Base-by-base conservation (phyloP, 1,140 invertebrate genomes). In the Drosophila nigromelanica region DNA sequence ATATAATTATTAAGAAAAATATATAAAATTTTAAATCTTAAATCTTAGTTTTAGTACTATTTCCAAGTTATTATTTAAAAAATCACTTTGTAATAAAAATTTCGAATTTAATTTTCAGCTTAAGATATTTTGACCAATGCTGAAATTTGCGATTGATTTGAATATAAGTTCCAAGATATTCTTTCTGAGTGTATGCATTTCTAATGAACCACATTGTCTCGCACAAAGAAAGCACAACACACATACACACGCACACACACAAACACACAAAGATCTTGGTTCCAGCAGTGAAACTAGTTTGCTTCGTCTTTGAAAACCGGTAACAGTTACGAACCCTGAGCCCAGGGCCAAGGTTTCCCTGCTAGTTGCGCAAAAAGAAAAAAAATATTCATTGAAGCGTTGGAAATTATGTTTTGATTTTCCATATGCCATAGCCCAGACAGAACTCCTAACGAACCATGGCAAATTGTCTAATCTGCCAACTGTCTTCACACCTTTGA, bases 341-440 rank as follows among this genome's bases (percentile, higher is more conserved):
- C 35, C 59, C 30, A 12, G 48, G 40, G 47, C 61, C 66, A 69
- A 69, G 58, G 71, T 42, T 61, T 76, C 47, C 21, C 47, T 27
- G 55, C 52, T 33, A 50, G 52, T 39, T n/a, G 39, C 39, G 35
- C 18, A 56, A 30, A 30, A 30, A 43, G 24, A 51, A 11, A 12
- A 42, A 45, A 24, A 39, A 54, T 51, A 56, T 63, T 61, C 79
- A 80, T 69, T 70, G 55, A 86, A 71, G 81, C 81, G 71, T 85
- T 79, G 30, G 58, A 78, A 79, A 89, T 89, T 68, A 79, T 87
- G 83, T 87, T 87, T 87, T 87, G 82, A 87, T 87, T 82, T 79
- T 75, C 70, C 76, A 67, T 82, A 76, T 79, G 63, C 62, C 71
- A 55, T 42, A 15, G 15, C 37, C 21, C 27, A 35, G 66, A 33